Conservation (phyloP, 2,888 invertebrate species). For the Cheilosia soror region DNA sequence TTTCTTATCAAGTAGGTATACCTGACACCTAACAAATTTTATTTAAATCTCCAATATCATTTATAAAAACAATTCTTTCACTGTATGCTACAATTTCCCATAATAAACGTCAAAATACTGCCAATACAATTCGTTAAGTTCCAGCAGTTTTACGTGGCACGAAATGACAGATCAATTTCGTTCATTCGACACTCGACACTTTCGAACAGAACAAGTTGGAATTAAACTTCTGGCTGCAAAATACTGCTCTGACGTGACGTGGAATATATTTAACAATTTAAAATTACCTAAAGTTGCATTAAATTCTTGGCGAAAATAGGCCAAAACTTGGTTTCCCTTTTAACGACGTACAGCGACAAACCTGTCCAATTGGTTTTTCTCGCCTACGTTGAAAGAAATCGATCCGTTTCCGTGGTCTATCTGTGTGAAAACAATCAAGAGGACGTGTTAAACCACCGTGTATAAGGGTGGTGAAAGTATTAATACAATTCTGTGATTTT, state of each 20-base stretch:
- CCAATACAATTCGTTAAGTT: slow-evolving; percentile 57
- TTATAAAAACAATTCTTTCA: not conserved
- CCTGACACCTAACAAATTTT: no score
- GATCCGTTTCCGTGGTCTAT: slow-evolving; percentile 28
- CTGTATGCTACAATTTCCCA: slow-evolving; percentile 18
- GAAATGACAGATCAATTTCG: slow-evolving; percentile 72
- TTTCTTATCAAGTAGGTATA: no score
- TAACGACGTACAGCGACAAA: not conserved
- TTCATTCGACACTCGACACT: slow-evolving; percentile 73
- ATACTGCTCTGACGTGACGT: slow-evolving; percentile 75
- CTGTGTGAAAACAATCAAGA: slow-evolving; percentile 60
- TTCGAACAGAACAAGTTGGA: slow-evolving; percentile 70
- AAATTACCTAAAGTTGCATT: slow-evolving; percentile 33
- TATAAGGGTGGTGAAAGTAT: slow-evolving; percentile 65
- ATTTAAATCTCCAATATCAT: no score
- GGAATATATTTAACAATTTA: slow-evolving; percentile 56
- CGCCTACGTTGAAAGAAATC: slow-evolving; percentile 38
- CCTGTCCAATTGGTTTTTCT: slow-evolving; percentile 2
- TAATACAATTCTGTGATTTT: slow-evolving; percentile 53
- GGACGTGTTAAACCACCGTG: slow-evolving; percentile 65
- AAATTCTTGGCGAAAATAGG: slow-evolving; percentile 1
- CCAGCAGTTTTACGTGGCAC: slow-evolving; percentile 73
- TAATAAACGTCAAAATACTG: slow-evolving; percentile 38
- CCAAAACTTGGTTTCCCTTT: not conserved
- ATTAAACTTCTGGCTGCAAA: slow-evolving; percentile 59